Evolutionary conservation across 2,113 vertebrate genomes (phyloP), one percentile per base, ranked within the genome.

Genomic region (Siphamia tubifer): DNA sequence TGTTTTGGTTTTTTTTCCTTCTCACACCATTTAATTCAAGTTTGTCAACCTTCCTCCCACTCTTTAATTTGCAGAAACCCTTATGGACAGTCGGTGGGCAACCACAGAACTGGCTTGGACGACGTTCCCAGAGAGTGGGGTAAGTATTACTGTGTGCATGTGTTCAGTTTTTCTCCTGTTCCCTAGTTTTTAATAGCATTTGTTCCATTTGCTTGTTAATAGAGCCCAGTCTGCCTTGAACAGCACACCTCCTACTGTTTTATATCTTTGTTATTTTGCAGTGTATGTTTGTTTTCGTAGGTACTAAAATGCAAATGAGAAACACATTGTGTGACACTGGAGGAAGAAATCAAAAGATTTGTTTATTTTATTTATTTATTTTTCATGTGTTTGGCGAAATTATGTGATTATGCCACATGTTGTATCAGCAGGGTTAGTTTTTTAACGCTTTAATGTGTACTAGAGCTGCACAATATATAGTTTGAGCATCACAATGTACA

Each of bases 1-100:
- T 60, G 43, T 40, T 35, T 61, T 54, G 5, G 0, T 45, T 58
- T 54, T 45, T 58, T 54, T 32, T 54, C 43, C 15, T 56, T 13
- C 16, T 48, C 35, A 52, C 32, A 64, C 45, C 28, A 28, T 64
- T 65, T 61, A 53, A 63, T 67, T 74, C 17, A 20, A 23, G 36
- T 74, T 69, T 45, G n/a, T 81, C 35, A 69, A 55, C 58, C 72
- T 65, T 64, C 61, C 68, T 78, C 67, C 64, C 67, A 39, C 83
- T 90, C 66, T 74, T 74, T 81, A 47, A 39, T 81, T 91, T 95
- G 48, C 90, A 99, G 98, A 98, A 92, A 98, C 97, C 57, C 94
- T 99, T 79, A 98, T 98, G 96, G 97, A 99, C 93, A 98, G 96
- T 48, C 97, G 96, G 77, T 97, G 94, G 96, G 96, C 96, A 70